A percentile compares a stretch with the other conserved stretches of the same genome.
Conservation (phyloP, 2,113 vertebrate species). For the Sebastes fasciatus region DNA sequence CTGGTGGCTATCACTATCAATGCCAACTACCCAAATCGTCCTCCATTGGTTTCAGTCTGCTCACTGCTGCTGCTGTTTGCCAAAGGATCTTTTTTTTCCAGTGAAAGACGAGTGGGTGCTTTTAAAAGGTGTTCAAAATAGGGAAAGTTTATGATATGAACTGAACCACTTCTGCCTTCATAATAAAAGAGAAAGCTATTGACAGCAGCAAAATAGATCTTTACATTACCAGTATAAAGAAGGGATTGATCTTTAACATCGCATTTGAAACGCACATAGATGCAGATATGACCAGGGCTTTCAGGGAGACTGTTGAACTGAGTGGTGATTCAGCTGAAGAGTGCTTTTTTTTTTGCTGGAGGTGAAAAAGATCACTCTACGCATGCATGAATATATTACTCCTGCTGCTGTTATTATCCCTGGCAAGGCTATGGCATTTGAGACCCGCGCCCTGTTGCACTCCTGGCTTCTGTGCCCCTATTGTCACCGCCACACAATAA, state of each 20-base stretch:
- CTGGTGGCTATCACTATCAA: background rate
- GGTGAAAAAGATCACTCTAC: constrained; percentile 68
- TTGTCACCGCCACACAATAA: constrained; percentile 67
- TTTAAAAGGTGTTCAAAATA: background rate
- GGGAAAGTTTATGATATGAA: background rate
- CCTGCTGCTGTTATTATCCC: constrained; percentile 74
- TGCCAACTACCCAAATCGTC: background rate
- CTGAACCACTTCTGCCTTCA: background rate
- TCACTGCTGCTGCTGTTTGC: background rate
- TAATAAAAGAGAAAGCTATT: background rate
- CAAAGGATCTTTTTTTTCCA: background rate
- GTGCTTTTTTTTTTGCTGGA: constrained; percentile 57
- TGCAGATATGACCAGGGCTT: constrained; percentile 32
- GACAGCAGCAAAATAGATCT: background rate
- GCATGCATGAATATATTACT: constrained; percentile 80
- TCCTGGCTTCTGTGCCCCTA: constrained; percentile 55
- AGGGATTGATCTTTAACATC: constrained; percentile 32
- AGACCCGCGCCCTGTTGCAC: constrained; percentile 66
- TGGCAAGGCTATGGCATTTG: constrained; percentile 63
- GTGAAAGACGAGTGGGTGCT: background rate
- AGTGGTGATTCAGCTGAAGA: constrained; percentile 68
- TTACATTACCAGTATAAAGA: constrained; percentile 3
- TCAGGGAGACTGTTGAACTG: constrained; percentile 58
- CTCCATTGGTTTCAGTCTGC: background rate
- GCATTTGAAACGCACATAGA: background rate